These are phyloP conservation scores for Apeira syringaria DNA, from an alignment of 2,888 invertebrate genomes.

Conservation along the genomic window DNA sequence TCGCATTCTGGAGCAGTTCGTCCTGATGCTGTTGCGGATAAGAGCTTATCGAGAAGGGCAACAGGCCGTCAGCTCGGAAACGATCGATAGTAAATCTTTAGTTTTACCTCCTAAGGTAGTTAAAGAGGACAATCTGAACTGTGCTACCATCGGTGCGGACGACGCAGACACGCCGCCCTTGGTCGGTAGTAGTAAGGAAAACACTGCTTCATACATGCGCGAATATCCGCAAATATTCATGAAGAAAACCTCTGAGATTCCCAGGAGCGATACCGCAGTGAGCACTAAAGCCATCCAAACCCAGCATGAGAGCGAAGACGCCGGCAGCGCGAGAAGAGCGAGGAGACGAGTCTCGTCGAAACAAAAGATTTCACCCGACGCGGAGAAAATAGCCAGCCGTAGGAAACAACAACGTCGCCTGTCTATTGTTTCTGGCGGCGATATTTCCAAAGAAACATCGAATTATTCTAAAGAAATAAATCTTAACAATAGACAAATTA, in stretches of 20 bases:
- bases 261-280: slow-evolving; percentile 24
- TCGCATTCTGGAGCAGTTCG: slow-evolving; percentile 72
- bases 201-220: slow-evolving; percentile 60
- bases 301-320: slow-evolving; percentile 21
- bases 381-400: slow-evolving; percentile 13
- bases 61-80: slow-evolving; percentile 36
- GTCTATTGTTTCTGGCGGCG: no score
- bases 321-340: slow-evolving; percentile 13
- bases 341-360: slow-evolving; percentile 25
- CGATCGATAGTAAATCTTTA: slow-evolving; percentile 31
- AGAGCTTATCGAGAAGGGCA: slow-evolving; percentile 48
- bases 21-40: slow-evolving; percentile 66
- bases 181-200: slow-evolving; percentile 53
- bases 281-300: slow-evolving; percentile 26
- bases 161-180: slow-evolving; percentile 55
- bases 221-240: slow-evolving; percentile 74
- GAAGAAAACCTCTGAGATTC: slow-evolving; percentile 52
- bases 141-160: slow-evolving; percentile 41
- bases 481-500: neutral
- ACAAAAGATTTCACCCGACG: slow-evolving; percentile 12
- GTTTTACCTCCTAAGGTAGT: slow-evolving; percentile 9
- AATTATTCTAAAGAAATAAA: neutral
- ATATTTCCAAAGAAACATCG: no score
- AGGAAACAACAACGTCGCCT: slow-evolving; percentile 16
- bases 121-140: slow-evolving; percentile 34